Percentiles rank a stretch among this genome's conserved stretches.
phyloP scores from a whole-genome alignment of 1,140 invertebrate genomes.

The Drosophila cardini region DNA sequence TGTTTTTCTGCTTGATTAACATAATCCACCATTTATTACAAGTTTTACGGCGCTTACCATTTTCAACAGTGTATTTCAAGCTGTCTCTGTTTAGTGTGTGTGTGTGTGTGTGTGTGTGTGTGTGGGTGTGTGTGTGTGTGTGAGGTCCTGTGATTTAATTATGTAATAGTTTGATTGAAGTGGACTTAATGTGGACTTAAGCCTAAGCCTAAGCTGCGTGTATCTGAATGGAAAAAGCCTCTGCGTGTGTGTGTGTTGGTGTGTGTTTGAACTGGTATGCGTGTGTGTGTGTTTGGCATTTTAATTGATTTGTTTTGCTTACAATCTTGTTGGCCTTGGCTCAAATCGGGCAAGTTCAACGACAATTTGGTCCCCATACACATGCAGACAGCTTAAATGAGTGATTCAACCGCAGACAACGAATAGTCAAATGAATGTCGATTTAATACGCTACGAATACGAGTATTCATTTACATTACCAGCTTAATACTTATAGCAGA shows the following conservation, averaged over 20 bases:
- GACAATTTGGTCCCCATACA: constrained; percentile 12
- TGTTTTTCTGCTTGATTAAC: constrained; percentile 81
- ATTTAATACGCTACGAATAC: constrained; percentile 26
- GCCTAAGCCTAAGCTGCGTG: constrained; percentile 55
- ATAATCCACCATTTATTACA: constrained; percentile 82
- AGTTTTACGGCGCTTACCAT: constrained; percentile 50
- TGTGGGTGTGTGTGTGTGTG: constrained; percentile 28
- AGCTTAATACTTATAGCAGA: neutral
- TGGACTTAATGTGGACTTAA: constrained; percentile 68
- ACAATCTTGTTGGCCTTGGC: constrained; percentile 43
- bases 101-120: constrained; percentile 25
- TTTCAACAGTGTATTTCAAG: constrained; percentile 14
- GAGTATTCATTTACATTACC: constrained; percentile 6
- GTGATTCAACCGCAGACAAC: constrained; percentile 51
- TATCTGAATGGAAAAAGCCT: constrained; percentile 9
- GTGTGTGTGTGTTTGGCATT: constrained; percentile 45
- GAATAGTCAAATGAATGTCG: constrained; percentile 41
- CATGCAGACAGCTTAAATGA: constrained; percentile 60
- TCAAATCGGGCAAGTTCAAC: constrained; percentile 51
- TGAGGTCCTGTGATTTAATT: constrained; percentile 71
- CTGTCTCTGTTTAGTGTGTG: constrained; percentile 6
- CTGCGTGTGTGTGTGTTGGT: constrained; percentile 9
- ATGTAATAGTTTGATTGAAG: constrained; percentile 82
- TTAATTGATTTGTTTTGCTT: constrained; percentile 80
- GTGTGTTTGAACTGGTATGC: too few species aligned